Evolutionary conservation across 1,140 invertebrate genomes (phyloP).

Genomic region (Pseudobourletiella spinata): DNA sequence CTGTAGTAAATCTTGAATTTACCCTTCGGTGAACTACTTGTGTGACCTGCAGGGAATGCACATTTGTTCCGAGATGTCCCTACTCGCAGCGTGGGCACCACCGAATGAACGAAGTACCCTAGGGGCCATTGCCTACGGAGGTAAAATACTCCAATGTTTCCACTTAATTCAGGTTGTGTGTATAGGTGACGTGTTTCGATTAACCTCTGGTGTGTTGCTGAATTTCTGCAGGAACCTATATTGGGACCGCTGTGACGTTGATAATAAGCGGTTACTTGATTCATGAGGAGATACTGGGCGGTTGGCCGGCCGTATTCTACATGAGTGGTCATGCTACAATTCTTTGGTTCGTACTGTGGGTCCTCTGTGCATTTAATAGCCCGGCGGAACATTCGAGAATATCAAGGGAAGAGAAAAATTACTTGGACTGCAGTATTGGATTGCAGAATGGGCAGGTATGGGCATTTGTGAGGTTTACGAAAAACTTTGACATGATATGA

Average conservation of each 20-base stretch:
- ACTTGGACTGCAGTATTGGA: constrained; percentile 41
- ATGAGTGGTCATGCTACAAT: constrained; percentile 40
- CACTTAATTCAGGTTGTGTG: neutral
- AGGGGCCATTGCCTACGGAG: neutral
- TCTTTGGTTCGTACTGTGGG: constrained; percentile 53
- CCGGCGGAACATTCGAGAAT: constrained; percentile 66
- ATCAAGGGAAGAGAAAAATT: constrained; percentile 45
- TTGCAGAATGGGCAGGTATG: too few species aligned
- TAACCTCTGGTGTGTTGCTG: neutral
- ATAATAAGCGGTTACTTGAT: constrained; percentile 19
- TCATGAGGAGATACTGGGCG: constrained; percentile 33
- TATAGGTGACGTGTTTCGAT: too few species aligned
- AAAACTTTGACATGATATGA: neutral
- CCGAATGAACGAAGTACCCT: neutral
- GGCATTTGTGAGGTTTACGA: too few species aligned
- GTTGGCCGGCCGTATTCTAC: constrained; percentile 49
- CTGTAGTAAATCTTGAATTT: neutral
- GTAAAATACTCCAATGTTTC: neutral
- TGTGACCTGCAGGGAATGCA: neutral
- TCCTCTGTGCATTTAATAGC: constrained; percentile 54
- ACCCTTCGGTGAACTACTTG: neutral
- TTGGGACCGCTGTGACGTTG: constrained; percentile 19
- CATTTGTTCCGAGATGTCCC: too few species aligned
- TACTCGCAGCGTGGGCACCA: neutral
- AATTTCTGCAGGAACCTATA: constrained; percentile 38